These are phyloP conservation scores for Rhamnusium bicolor DNA, from an alignment of 2,888 invertebrate species.

Conservation along the genomic window DNA sequence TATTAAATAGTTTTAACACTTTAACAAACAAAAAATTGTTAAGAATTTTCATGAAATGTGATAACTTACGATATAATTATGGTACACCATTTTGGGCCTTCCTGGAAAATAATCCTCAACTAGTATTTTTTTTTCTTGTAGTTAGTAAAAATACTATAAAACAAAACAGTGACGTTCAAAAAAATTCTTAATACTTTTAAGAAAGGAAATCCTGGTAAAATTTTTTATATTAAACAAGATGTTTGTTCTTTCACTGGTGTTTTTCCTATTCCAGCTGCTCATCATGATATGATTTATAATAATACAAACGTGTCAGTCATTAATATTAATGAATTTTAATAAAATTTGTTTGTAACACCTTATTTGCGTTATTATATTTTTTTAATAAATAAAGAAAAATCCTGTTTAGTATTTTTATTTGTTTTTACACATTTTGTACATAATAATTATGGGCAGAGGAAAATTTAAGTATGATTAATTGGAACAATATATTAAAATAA, in stretches of 20 bases:
- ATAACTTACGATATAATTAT: conserved; percentile 10
- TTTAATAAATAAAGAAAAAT: not conserved
- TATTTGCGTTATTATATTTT: not conserved
- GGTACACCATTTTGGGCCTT: conserved; percentile 25
- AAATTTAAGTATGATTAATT: too few relatives aligned
- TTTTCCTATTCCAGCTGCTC: conserved; percentile 40
- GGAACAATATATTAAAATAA: too few relatives aligned
- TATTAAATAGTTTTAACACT: conserved; percentile 28
- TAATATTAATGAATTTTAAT: conserved; percentile 41
- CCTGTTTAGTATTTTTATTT: too few relatives aligned
- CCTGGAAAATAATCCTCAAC: conserved; percentile 31
- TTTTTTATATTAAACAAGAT: conserved; percentile 35
- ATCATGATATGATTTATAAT: conserved; percentile 38
- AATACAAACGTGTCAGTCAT: conserved; percentile 38
- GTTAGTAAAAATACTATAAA: conserved; percentile 24
- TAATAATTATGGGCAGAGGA: too few relatives aligned
- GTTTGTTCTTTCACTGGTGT: conserved; percentile 6
- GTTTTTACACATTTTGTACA: too few relatives aligned
- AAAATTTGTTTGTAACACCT: not conserved
- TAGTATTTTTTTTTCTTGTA: conserved; percentile 39
- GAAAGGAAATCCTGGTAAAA: conserved; percentile 36
- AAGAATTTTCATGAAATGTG: conserved; percentile 40
- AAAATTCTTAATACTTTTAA: conserved; percentile 30
- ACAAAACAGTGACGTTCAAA: conserved; percentile 33
- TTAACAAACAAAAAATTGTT: conserved; percentile 29